Conservation (phyloP, 2,888 invertebrate species). For the Noctua janthina region DNA sequence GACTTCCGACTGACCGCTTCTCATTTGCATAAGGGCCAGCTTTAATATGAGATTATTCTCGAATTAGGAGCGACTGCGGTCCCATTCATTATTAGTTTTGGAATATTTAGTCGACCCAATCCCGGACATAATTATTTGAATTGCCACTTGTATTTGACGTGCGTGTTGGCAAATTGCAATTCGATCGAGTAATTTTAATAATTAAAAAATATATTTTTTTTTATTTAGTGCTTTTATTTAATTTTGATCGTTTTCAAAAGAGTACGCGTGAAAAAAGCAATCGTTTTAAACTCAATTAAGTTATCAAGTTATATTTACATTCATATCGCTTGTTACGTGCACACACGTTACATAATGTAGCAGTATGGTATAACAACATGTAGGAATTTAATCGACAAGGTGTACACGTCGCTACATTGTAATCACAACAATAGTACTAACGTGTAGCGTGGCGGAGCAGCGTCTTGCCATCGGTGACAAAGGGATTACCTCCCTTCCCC, state of each 20-base stretch:
- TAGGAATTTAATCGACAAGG: constrained; percentile 57
- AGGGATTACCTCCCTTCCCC: constrained; percentile 83
- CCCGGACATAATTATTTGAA: constrained; percentile 79
- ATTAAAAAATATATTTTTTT: constrained; percentile 7
- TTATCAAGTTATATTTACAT: background rate
- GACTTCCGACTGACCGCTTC: constrained; percentile 89
- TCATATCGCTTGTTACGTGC: constrained; percentile 3
- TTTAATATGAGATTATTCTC: constrained; percentile 89
- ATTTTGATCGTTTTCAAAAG: background rate
- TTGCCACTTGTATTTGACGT: constrained; percentile 77
- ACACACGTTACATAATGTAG: constrained; percentile 17
- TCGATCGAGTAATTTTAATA: constrained; percentile 51
- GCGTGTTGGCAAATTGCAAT: constrained; percentile 75
- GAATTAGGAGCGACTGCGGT: constrained; percentile 82
- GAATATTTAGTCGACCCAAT: constrained; percentile 84
- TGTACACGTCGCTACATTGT: constrained; percentile 67
- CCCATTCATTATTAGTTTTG: constrained; percentile 87
- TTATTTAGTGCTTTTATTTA: background rate
- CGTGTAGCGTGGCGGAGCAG: constrained; percentile 69
- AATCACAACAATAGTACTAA: constrained; percentile 75
- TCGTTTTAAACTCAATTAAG: background rate
- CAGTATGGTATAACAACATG: constrained; percentile 47
- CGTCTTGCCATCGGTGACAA: constrained; percentile 86
- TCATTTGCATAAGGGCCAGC: constrained; percentile 89
- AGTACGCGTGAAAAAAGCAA: background rate